A percentile compares a stretch with the other conserved stretches of the same genome.
These are phyloP conservation scores for Polydrusus tereticollis DNA, from an alignment of 2,888 invertebrate species.

Conservation along the genomic window DNA sequence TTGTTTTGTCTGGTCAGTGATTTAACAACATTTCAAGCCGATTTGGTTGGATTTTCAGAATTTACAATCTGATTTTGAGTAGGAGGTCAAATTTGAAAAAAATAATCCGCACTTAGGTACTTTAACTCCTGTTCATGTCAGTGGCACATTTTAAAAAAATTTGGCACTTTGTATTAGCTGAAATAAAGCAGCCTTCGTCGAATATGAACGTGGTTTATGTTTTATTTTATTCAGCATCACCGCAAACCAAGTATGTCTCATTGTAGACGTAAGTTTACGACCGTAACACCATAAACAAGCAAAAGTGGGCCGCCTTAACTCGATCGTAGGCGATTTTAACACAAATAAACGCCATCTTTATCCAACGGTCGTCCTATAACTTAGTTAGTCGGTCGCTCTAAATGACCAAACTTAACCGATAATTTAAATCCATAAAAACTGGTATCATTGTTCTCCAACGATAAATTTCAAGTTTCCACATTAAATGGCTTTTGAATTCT, in stretches of 20 bases:
- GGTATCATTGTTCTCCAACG: constrained; percentile 67
- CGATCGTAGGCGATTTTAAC: constrained; percentile 48
- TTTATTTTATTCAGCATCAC: no score
- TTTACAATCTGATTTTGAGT: no score
- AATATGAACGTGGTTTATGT: no score
- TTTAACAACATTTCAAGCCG: no score
- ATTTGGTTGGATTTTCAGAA: no score
- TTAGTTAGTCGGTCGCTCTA: constrained; percentile 45
- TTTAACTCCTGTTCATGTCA: no score
- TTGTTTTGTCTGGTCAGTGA: no score
- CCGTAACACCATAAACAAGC: constrained; percentile 47
- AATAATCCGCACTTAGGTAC: no score
- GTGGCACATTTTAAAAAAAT: no score
- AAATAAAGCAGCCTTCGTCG: no score
- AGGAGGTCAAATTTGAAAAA: no score
- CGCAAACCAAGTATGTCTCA: constrained; percentile 43
- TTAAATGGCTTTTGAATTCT: constrained; percentile 62
- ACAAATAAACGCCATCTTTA: constrained; percentile 50
- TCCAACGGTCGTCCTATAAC: constrained; percentile 43
- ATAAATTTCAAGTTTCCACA: constrained; percentile 69
- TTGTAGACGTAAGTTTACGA: constrained; percentile 43
- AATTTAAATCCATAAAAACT: constrained; percentile 68
- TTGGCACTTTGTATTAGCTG: no score
- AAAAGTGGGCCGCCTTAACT: constrained; percentile 48
- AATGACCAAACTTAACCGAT: constrained; percentile 57